A percentile compares a stretch with the other conserved stretches of the same genome.
Evolutionary conservation across 2,113 vertebrate genomes (phyloP).

Genomic region (Halichoerus grypus): DNA sequence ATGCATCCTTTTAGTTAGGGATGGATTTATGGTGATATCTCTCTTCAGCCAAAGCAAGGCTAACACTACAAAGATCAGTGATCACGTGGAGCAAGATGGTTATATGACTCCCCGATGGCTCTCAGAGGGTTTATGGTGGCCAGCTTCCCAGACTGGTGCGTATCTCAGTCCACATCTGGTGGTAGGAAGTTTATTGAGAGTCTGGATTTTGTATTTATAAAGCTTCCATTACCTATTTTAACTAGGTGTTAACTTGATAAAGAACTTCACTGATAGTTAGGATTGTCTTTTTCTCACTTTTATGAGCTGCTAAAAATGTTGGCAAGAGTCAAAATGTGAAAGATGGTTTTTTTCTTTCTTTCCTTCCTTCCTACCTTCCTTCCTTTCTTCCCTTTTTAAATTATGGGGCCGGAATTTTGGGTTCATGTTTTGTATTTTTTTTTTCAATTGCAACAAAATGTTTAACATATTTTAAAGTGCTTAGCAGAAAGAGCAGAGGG

Average conservation of each 20-base stretch:
- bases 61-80: constrained; percentile 46
- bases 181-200: constrained; percentile 77
- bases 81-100: not conserved
- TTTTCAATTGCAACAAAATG: not conserved
- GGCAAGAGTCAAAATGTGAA: constrained; percentile 69
- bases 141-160: constrained; percentile 67
- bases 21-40: constrained; percentile 22
- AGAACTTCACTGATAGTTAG: constrained; percentile 76
- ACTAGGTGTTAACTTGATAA: constrained; percentile 85
- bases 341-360: not conserved
- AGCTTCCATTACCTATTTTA: constrained; percentile 81
- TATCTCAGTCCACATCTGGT: constrained; percentile 79
- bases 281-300: constrained; percentile 83
- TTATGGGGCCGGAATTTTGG: constrained; percentile 9
- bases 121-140: constrained; percentile 70
- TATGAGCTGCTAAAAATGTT: constrained; percentile 83
- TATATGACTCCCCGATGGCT: constrained; percentile 44
- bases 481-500: not conserved
- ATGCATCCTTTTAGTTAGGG: constrained; percentile 39
- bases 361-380: not conserved
- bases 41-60: constrained; percentile 8
- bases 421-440: not conserved
- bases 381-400: constrained; percentile 52
- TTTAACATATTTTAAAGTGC: constrained; percentile 39
- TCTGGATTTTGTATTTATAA: constrained; percentile 81